phyloP scores from a whole-genome alignment of 2,888 invertebrate genomes.

The Oligia strigilis region DNA sequence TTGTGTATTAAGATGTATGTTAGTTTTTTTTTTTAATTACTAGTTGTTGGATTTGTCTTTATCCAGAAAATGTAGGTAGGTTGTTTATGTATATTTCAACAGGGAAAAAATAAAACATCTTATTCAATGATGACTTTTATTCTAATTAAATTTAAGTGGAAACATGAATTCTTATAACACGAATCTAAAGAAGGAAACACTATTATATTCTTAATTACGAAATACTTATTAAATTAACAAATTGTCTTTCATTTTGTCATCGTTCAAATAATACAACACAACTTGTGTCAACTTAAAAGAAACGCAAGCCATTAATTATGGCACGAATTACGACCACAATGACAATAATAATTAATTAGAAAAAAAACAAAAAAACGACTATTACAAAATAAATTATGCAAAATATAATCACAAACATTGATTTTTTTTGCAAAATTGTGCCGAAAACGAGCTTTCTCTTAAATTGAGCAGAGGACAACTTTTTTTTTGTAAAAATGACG shows the following conservation, averaged over 20 bases:
- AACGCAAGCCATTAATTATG: conserved; percentile 77
- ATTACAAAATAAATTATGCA: conserved; percentile 70
- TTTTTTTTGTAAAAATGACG: neutral
- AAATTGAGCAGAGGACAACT: conserved; percentile 67
- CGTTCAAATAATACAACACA: conserved; percentile 75
- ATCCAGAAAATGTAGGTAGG: neutral
- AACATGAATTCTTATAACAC: conserved; percentile 90
- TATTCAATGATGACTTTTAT: conserved; percentile 89
- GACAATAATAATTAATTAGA: conserved; percentile 72
- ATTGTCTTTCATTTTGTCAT: conserved; percentile 87
- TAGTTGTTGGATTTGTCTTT: neutral
- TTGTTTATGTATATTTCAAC: neutral
- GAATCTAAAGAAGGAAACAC: conserved; percentile 90
- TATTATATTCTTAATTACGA: conserved; percentile 89
- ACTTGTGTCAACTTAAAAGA: conserved; percentile 63
- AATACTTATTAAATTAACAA: conserved; percentile 89
- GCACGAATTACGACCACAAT: conserved; percentile 76
- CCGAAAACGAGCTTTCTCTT: conserved; percentile 69
- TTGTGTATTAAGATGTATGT: neutral
- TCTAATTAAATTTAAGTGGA: conserved; percentile 90
- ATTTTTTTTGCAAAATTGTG: conserved; percentile 73
- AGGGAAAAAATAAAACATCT: conserved; percentile 70
- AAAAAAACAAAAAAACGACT: conserved; percentile 63
- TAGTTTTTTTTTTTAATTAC: neutral
- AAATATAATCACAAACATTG: conserved; percentile 70